Conservation (phyloP, 2,113 vertebrate species). For the Centrocercus urophasianus region DNA sequence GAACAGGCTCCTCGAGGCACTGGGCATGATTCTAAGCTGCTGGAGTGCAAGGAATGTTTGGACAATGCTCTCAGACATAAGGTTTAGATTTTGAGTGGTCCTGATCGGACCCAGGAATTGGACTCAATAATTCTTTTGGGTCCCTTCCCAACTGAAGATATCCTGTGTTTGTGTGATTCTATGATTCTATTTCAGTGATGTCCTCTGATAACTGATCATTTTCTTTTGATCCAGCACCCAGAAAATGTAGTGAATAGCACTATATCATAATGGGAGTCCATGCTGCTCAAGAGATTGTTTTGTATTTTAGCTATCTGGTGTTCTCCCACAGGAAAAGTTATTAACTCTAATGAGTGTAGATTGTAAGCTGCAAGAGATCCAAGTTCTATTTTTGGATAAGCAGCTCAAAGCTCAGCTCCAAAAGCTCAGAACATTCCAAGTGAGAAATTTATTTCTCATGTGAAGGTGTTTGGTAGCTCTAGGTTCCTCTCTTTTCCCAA, state of each 20-base stretch:
- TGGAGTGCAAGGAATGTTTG: not conserved
- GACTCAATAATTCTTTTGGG: not conserved
- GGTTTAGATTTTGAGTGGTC: not conserved
- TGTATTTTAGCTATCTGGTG: not conserved
- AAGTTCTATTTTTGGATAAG: not conserved
- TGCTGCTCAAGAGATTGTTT: not conserved
- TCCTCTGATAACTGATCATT: not conserved
- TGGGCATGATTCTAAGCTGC: not conserved
- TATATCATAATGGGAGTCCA: not conserved
- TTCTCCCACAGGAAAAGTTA: not conserved
- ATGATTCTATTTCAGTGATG: not conserved
- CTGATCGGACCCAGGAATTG: not conserved
- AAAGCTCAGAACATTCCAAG: not conserved
- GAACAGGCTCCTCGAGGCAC: not conserved
- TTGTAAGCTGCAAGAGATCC: not conserved
- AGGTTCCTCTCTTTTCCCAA: not conserved
- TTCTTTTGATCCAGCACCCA: not conserved
- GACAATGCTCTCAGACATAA: not conserved
- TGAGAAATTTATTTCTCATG: not conserved
- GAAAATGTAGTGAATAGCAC: not conserved
- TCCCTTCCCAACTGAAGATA: not conserved
- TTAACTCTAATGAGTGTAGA: not conserved
- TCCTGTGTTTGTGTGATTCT: not conserved
- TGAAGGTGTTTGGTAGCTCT: not conserved
- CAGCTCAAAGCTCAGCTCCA: not conserved